Conservation (phyloP, 2,797 vertebrate species). For the Valencia hispanica region DNA sequence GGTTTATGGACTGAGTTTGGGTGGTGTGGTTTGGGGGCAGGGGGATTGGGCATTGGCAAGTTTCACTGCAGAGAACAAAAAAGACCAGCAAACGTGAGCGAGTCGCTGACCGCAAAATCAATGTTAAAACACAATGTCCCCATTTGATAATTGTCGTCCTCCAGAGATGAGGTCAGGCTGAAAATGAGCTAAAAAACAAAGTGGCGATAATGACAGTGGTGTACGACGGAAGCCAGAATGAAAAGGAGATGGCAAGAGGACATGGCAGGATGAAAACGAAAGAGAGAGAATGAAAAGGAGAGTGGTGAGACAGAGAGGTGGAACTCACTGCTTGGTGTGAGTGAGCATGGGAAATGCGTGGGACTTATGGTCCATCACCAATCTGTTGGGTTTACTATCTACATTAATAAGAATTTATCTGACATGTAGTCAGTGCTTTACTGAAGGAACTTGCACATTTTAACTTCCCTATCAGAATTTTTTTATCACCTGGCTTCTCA, state of each 20-base stretch:
- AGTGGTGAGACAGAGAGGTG: slow-evolving; percentile 62
- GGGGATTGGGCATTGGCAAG: slow-evolving; percentile 34
- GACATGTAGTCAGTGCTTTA: neutral
- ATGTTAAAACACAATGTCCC: slow-evolving; percentile 75
- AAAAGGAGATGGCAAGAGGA: slow-evolving; percentile 60
- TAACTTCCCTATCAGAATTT: neutral
- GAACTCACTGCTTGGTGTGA: slow-evolving; percentile 80
- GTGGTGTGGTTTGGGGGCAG: neutral
- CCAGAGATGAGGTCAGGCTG: slow-evolving; percentile 76
- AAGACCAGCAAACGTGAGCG: slow-evolving; percentile 65
- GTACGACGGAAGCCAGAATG: slow-evolving; percentile 53
- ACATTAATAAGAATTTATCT: neutral
- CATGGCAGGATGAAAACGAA: slow-evolving; percentile 58
- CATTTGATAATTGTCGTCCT: slow-evolving; percentile 76
- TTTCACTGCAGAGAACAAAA: slow-evolving; percentile 56
- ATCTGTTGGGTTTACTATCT: slow-evolving; percentile 47
- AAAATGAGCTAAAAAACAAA: slow-evolving; percentile 74
- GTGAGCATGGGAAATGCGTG: slow-evolving; percentile 84
- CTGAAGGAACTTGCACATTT: neutral
- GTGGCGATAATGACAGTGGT: slow-evolving; percentile 67
- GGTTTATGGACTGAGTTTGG: slow-evolving; percentile 23
- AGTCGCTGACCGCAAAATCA: slow-evolving; percentile 69
- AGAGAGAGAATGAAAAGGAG: slow-evolving; percentile 38
- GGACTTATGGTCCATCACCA: slow-evolving; percentile 75
- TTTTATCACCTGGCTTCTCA: neutral